Conservation (phyloP, 2,797 vertebrate species). For the Bovichtus variegatus region DNA sequence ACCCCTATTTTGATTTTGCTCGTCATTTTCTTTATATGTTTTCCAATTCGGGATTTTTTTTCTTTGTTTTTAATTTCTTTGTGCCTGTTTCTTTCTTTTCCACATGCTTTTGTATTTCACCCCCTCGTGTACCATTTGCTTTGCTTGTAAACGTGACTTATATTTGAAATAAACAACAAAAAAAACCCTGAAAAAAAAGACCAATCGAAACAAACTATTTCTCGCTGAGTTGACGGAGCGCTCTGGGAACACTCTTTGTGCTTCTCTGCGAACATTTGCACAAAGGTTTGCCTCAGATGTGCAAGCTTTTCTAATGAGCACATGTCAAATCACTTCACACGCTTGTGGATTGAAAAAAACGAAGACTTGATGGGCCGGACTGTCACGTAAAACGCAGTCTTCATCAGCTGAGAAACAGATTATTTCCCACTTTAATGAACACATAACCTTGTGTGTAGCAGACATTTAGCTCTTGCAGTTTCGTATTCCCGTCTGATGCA, state of each 20-base stretch:
- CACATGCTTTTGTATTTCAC: constrained; percentile 38
- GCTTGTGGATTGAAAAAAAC: too few relatives aligned
- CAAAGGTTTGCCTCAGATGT: background rate
- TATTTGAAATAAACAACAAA: constrained; percentile 74
- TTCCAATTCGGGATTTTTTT: constrained; percentile 69
- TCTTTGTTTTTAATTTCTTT: constrained; percentile 49
- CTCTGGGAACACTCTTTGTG: constrained; percentile 1
- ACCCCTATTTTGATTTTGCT: constrained; percentile 42
- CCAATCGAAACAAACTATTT: constrained; percentile 36
- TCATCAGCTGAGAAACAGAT: background rate
- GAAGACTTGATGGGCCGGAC: background rate
- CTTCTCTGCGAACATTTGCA: background rate
- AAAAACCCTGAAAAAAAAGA: constrained; percentile 18
- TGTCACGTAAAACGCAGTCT: background rate
- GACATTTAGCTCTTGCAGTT: background rate
- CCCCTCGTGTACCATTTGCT: constrained; percentile 53
- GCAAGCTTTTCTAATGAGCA: background rate
- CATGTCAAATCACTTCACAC: background rate
- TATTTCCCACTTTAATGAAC: background rate
- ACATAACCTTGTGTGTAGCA: background rate
- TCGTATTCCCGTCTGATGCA: background rate
- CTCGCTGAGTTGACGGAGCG: too few relatives aligned
- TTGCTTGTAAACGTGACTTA: constrained; percentile 73
- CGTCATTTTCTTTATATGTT: constrained; percentile 28
- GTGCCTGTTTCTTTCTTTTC: constrained; percentile 46